Evolutionary conservation across 2,888 invertebrate genomes (phyloP).

Genomic region (Biston betularia): DNA sequence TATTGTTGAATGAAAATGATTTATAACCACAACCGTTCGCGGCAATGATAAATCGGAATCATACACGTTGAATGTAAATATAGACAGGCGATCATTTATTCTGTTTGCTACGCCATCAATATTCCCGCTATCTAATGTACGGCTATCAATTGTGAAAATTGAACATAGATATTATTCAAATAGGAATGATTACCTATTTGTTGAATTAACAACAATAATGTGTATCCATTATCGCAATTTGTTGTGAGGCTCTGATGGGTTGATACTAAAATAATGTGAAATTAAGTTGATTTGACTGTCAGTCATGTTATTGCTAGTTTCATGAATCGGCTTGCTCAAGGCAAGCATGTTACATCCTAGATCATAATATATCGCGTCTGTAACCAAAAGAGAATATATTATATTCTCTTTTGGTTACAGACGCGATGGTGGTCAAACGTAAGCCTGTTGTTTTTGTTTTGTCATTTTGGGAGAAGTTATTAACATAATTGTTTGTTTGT

Average conservation of each 20-base stretch:
- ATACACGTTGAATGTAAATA: constrained; percentile 71
- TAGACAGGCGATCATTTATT: constrained; percentile 69
- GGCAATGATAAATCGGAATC: constrained; percentile 75
- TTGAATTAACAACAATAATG: constrained; percentile 36
- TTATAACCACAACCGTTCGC: constrained; percentile 68
- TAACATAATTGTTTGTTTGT: too few relatives aligned
- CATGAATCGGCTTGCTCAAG: too few relatives aligned
- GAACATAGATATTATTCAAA: constrained; percentile 45
- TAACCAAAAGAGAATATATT: too few relatives aligned
- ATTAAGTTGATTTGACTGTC: not conserved
- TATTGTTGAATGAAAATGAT: constrained; percentile 74
- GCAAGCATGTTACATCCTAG: too few relatives aligned
- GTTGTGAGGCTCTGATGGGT: not conserved
- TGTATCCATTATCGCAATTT: constrained; percentile 16
- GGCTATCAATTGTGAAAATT: constrained; percentile 47
- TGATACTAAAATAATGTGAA: too few relatives aligned
- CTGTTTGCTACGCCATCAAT: constrained; percentile 64
- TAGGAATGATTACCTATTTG: constrained; percentile 40
- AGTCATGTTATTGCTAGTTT: too few relatives aligned
- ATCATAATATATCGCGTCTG: too few relatives aligned
- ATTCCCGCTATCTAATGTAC: constrained; percentile 50
- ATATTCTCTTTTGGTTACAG: too few relatives aligned
- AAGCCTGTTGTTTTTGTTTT: too few relatives aligned
- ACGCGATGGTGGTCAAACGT: too few relatives aligned
- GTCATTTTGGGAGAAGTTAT: too few relatives aligned